Base-by-base conservation (phyloP, 2,888 invertebrate genomes). In the Oxycera nigricornis region DNA sequence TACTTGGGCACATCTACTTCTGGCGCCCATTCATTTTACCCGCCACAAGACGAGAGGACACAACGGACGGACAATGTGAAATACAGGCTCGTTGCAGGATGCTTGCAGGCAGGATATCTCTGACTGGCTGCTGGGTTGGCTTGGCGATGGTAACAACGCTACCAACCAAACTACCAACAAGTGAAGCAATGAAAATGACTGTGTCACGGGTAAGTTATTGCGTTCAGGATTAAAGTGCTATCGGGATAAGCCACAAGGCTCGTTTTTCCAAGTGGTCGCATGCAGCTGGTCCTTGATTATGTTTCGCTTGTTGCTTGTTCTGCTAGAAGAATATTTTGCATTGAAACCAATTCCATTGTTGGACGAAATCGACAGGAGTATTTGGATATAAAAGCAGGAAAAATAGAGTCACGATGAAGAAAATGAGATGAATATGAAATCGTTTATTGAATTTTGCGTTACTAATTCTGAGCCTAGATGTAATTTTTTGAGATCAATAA, bases 181-280 rank as follows among this genome's bases (percentile, higher is more conserved):
- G 65, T 20, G 65, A 65, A 65, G 65, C 39, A 9, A 65, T 39
- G 65, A 65, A 65, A 65, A 65, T 65, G 65, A 65, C 39, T 65
- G 41, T 65, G 65, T 65, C 65, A 65, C 41, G 65, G 65, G 41
- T 65, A 65, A 65, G 17, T 65, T 65, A 65, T 65, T 65, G 65
- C 20, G 65, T 41, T 14, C 41, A 24, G 65, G 65, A 65, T 65
- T 65, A 65, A 65, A 65, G 65, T 65, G 35, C 41, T 65, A 41
- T 65, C 65, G 30, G 65, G 41, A 65, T 65, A 65, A 65, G 65
- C 65, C 41, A 24, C 65, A 65, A 65, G 65, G 65, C 65, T 65
- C 39, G 24, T 30, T 39, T 65, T 65, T 65, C 41, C 24, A 65
- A 41, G 22, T 22, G 20, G 9, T 41, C 3, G 1, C 39, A 20